Conservation (phyloP, 2,797 vertebrate genomes). For the Sebastolobus altivelis region DNA sequence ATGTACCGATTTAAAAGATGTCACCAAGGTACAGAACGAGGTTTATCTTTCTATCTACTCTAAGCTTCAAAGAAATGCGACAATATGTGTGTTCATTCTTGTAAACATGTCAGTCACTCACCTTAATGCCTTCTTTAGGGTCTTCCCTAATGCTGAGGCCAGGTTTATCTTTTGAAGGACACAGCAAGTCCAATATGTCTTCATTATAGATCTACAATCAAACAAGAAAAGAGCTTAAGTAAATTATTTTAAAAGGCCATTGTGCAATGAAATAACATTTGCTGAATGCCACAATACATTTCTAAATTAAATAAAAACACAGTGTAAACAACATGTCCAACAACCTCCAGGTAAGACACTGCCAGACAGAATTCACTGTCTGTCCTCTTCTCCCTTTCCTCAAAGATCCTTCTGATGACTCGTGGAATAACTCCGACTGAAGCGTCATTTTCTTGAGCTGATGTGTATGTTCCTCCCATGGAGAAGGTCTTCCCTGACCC, state of each 20-base stretch:
- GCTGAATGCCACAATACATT: neutral
- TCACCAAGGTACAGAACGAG: neutral
- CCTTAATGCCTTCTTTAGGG: conserved; percentile 97
- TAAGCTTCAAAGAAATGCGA: neutral
- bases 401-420: conserved; percentile 90
- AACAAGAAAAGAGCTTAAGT: conserved; percentile 29
- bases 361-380: conserved; percentile 88
- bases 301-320: neutral
- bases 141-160: conserved; percentile 93
- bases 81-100: neutral
- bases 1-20: neutral
- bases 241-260: neutral
- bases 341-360: conserved; percentile 96
- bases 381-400: conserved; percentile 85
- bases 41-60: neutral
- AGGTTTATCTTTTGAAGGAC: conserved; percentile 87
- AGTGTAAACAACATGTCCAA: conserved; percentile 11
- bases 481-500: conserved; percentile 98
- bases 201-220: conserved; percentile 94
- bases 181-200: conserved; percentile 94
- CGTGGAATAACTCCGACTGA: conserved; percentile 94
- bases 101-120: conserved; percentile 64
- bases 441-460: conserved; percentile 90
- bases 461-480: conserved; percentile 95
- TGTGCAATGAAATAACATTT: neutral